These are phyloP conservation scores for Amblyopsis rosae DNA, from an alignment of 2,113 vertebrate species.

Conservation along the genomic window DNA sequence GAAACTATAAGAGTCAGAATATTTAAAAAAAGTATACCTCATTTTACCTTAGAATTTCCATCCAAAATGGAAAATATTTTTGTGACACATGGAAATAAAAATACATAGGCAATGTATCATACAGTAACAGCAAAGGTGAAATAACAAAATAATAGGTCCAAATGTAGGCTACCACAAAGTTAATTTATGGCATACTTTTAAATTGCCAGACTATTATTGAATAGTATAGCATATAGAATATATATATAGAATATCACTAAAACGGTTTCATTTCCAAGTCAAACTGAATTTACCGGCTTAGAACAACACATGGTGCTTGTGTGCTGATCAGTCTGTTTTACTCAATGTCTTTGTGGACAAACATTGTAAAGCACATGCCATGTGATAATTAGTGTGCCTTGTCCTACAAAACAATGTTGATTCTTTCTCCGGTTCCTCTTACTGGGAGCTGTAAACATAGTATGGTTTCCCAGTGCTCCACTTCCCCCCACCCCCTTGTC, in stretches of 20 bases:
- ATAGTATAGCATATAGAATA: not conserved
- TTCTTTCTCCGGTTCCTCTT: conserved; percentile 31
- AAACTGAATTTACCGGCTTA: not conserved
- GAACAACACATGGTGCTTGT: conserved; percentile 2
- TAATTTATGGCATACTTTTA: too few species aligned
- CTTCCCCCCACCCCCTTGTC: not conserved
- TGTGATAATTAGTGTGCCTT: conserved; percentile 9
- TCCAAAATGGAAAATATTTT: too few species aligned
- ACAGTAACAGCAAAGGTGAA: too few species aligned
- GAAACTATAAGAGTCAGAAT: too few species aligned
- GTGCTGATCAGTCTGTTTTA: conserved; percentile 4
- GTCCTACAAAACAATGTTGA: conserved; percentile 7
- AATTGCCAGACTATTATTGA: not conserved
- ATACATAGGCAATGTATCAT: too few species aligned
- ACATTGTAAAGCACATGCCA: conserved; percentile 51
- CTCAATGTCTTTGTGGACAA: conserved; percentile 38
- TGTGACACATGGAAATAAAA: too few species aligned
- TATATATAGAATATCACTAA: not conserved
- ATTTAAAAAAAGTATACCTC: too few species aligned
- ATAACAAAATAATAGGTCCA: too few species aligned
- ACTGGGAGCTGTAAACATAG: conserved; percentile 29
- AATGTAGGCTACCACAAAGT: too few species aligned
- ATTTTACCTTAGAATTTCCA: too few species aligned
- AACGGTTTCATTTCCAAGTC: not conserved
- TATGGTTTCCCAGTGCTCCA: conserved; percentile 27